Evolutionary conservation across 2,113 vertebrate genomes (phyloP), one percentile per base, ranked within the genome.

Genomic region (Capreolus pygargus): DNA sequence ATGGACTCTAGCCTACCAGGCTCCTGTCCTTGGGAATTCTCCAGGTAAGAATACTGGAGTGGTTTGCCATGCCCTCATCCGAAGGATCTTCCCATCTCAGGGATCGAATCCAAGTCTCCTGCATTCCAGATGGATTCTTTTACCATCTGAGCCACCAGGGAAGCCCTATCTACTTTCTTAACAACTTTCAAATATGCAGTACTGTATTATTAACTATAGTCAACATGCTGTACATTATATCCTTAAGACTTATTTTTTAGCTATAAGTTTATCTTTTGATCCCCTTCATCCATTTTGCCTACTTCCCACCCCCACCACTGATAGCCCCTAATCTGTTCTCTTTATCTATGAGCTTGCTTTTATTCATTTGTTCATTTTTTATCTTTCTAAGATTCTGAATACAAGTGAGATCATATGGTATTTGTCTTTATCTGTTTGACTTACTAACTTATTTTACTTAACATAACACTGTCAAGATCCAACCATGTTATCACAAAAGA

Each of bases 191-290:
- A 10, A 89, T 70, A 67, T 67, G 11, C 47, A 43, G 0, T 21
- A 43, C n/a, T 67, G 50, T 45, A n/a, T 47, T 83, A 57, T 61
- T 28, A 45, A 28, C 5, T 45, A 2, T 13, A n/a, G 78, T 58
- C 45, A 90, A 27, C 67, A 45, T 33, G 36, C 55, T 55, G 45
- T 91, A 60, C 25, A 5, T n/a, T 54, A 16, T 39, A 54, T 91
- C 57, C 28, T 4, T 30, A 28, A 78, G 64, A 54, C 84, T 82
- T 64, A 76, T 50, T 50, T 89, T 74, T 17, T 58, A 58, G 50
- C 52, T 83, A 25, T 17, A 74, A 84, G 57, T 84, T 95, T 95
- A 58, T n/a, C 17, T 95, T 95, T 74, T 58, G 52, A 57, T n/a
- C 8, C 25, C 1, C 13, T 95, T 74, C 25, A 84, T 6, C 17